Conservation (phyloP, 2,888 invertebrate genomes). For the Platycheirus albimanus region DNA sequence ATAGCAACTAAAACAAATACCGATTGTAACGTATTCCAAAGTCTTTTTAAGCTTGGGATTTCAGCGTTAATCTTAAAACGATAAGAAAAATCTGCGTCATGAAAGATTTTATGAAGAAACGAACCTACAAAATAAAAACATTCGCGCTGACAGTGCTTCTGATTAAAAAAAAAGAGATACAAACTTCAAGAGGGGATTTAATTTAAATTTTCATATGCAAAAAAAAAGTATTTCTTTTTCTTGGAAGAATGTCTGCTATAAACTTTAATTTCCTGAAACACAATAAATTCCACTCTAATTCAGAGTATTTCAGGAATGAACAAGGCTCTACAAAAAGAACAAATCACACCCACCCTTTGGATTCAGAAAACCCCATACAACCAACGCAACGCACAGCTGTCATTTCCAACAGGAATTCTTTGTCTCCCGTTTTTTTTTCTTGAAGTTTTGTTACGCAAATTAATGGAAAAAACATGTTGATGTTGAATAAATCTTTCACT, state of each 20-base stretch:
- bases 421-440: conserved; percentile 35
- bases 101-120: too few relatives aligned
- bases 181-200: neutral
- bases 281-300: neutral
- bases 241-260: neutral
- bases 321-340: neutral
- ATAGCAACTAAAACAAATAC: too few relatives aligned
- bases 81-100: neutral
- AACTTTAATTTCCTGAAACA: neutral
- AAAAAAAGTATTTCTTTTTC: neutral
- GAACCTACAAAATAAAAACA: too few relatives aligned
- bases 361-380: neutral
- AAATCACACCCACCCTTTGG: neutral
- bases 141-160: neutral
- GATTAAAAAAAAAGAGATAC: neutral
- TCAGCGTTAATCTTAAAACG: neutral
- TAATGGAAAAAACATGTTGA: conserved; percentile 54
- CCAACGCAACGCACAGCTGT: conserved; percentile 29
- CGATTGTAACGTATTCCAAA: too few relatives aligned
- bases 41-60: neutral
- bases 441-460: conserved; percentile 51
- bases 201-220: neutral
- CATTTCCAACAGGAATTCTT: conserved; percentile 45
- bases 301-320: neutral
- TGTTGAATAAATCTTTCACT: conserved; percentile 39